A percentile compares a stretch with the other conserved stretches of the same genome.
phyloP scores from a whole-genome alignment of 2,888 invertebrate genomes.

The Patella depressa region DNA sequence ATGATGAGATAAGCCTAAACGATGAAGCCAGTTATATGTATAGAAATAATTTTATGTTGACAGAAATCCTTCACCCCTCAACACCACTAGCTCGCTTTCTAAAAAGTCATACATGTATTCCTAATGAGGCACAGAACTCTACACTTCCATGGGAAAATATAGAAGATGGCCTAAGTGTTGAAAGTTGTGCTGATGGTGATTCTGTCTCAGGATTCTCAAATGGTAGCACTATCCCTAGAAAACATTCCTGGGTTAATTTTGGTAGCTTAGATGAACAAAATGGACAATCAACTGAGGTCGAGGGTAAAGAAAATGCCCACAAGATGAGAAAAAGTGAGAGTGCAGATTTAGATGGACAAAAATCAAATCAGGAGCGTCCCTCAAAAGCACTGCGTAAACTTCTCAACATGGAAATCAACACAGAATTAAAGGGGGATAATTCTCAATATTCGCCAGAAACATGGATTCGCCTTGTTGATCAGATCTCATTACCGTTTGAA shows the following conservation, averaged over 20 bases:
- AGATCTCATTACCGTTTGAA: conserved; percentile 19
- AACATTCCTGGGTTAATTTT: background rate
- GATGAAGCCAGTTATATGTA: too few relatives aligned
- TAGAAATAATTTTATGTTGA: background rate
- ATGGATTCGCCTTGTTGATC: conserved; percentile 22
- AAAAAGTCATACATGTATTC: background rate
- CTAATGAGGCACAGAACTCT: background rate
- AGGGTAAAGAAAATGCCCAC: background rate
- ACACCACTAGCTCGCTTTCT: background rate
- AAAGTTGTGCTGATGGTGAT: conserved; percentile 11
- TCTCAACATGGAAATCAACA: background rate
- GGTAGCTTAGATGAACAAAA: background rate
- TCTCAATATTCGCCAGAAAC: conserved; percentile 21
- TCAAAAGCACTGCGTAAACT: background rate
- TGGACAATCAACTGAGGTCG: background rate
- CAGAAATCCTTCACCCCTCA: background rate
- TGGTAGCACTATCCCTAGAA: background rate
- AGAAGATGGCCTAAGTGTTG: conserved; percentile 6
- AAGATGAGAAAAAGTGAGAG: background rate
- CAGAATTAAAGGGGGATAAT: conserved; percentile 11
- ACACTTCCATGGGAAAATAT: conserved; percentile 2
- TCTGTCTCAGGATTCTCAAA: background rate
- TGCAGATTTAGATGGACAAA: background rate
- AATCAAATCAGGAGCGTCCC: background rate
- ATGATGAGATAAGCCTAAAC: too few relatives aligned